Percentiles rank a stretch among this genome's conserved stretches.
phyloP scores from a whole-genome alignment of 2,113 vertebrate genomes.

The Petrocephalus zakoni region DNA sequence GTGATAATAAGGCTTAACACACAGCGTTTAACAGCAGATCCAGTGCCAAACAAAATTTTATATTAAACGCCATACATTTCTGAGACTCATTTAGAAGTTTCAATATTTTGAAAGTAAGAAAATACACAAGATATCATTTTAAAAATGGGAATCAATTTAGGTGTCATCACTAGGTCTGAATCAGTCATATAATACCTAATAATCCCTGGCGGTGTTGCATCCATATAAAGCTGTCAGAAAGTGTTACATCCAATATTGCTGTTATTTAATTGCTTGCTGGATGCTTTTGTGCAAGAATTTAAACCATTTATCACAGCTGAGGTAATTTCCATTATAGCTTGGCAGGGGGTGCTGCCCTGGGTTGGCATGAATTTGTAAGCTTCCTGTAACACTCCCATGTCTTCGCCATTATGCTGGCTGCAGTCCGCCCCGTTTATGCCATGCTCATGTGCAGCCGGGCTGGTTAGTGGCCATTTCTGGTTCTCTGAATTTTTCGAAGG shows the following conservation, averaged over 20 bases:
- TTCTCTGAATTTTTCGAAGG: background rate
- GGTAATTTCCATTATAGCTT: background rate
- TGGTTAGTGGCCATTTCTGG: background rate
- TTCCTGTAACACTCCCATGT: background rate
- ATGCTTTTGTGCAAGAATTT: background rate
- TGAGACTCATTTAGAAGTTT: background rate
- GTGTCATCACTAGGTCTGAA: background rate
- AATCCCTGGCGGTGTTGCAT: background rate
- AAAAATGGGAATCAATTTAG: background rate
- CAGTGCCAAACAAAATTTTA: background rate
- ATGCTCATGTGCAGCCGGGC: background rate
- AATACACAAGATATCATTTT: background rate
- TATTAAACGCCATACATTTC: background rate
- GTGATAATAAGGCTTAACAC: background rate
- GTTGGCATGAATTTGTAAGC: background rate
- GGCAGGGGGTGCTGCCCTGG: background rate
- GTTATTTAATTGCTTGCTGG: background rate
- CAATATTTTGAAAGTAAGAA: background rate
- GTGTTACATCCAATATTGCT: background rate
- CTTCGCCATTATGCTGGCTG: background rate
- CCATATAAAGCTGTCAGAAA: background rate
- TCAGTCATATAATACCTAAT: background rate
- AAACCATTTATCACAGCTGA: slow-evolving; percentile 3
- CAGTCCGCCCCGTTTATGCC: background rate
- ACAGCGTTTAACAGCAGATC: background rate